A percentile compares a stretch with the other conserved stretches of the same genome.
Evolutionary conservation across 2,888 invertebrate genomes (phyloP).

Genomic region (Heliconius cydno): DNA sequence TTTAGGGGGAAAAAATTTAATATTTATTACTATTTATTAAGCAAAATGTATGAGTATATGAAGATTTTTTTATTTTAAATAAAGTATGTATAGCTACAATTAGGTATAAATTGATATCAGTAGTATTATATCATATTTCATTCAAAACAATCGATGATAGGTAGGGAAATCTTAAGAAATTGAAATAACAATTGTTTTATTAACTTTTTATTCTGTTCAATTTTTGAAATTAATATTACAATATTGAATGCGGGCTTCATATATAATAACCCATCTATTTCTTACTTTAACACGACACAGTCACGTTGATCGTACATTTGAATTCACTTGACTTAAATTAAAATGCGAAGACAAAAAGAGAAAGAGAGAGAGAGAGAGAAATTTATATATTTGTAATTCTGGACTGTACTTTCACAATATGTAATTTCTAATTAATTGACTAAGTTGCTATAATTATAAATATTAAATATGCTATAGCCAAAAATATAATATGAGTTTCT

Average conservation of each 20-base stretch:
- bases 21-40: too few relatives aligned
- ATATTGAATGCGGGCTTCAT: slow-evolving; percentile 83
- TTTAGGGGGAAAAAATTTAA: too few relatives aligned
- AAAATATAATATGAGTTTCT: neutral
- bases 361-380: neutral
- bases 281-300: slow-evolving; percentile 81
- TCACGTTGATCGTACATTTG: slow-evolving; percentile 70
- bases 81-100: too few relatives aligned
- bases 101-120: neutral
- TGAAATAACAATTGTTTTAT: slow-evolving; percentile 65
- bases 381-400: neutral
- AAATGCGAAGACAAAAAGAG: neutral
- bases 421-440: slow-evolving; percentile 18
- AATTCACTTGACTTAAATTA: slow-evolving; percentile 59
- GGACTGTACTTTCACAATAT: neutral
- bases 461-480: neutral
- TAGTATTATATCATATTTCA: neutral
- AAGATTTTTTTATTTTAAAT: too few relatives aligned
- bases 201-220: slow-evolving; percentile 84
- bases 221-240: slow-evolving; percentile 83
- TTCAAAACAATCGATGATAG: neutral
- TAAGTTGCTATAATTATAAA: slow-evolving; percentile 9
- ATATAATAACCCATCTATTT: slow-evolving; percentile 83
- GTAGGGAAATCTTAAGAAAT: slow-evolving; percentile 35
- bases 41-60: too few relatives aligned